Evolutionary conservation across 2,888 invertebrate species (phyloP), one percentile per base, ranked within the genome.

Genomic region (Oegoconia quadripuncta): DNA sequence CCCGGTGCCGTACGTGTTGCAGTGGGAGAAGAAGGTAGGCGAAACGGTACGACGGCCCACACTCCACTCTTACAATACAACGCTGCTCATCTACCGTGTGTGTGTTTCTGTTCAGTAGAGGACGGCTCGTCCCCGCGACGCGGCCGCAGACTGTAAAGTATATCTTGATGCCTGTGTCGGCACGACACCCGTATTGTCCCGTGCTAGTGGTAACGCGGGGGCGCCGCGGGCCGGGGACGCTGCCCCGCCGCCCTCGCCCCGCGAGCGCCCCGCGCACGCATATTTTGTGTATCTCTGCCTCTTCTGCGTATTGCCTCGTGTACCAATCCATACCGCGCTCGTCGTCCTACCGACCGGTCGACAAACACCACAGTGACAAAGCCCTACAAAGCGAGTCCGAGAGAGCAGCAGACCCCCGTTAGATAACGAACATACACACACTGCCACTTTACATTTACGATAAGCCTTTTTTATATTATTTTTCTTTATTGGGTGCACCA

Each of bases 11-110:
- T 97, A 97, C 91, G 97, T 98, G 90, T 93, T 98, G 88, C 97
- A 97, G 91, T 98, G 98, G 98, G 96, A 96, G 93, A 98, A 97
- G 94, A 96, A 97, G 95, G 96, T 96, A 95, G 94, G 95, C 93
- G 94, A 95, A 90, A 93, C 94, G 95, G 95, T 95, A 95, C 93
- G 95, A 92, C 93, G 92, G 77, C 69, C 80, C 74, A 83, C 83
- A 80, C 83, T 82, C 83, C 83, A 83, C 84, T 83, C 81, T 86
- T 84, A 83, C 84, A 79, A 79, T 84, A 84, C 86, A 80, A 81
- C 78, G 82, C 84, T 86, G 84, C 87, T 84, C 86, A 84, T 80
- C 76, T 78, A 75, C 82, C 80, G 81, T 86, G 83, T 84, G 74
- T 79, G 80, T 88, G 77, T 88, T 87, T 88, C 82, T 88, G 88